Conservation (phyloP, 2,888 invertebrate genomes). For the Erebia epiphron region DNA sequence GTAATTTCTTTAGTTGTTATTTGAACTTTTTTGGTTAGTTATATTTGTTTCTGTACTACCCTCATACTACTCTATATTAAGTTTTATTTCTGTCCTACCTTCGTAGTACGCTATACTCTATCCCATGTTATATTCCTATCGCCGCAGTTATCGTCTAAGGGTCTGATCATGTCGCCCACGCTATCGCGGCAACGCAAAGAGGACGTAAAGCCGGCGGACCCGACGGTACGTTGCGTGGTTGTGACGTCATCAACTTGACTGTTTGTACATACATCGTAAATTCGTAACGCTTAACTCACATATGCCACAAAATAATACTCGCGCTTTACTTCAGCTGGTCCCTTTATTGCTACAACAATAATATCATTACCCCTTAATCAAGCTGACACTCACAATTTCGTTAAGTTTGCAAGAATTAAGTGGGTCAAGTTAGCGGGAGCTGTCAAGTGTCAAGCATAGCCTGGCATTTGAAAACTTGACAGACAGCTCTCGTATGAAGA, state of each 20-base stretch:
- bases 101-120: constrained; percentile 35
- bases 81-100: constrained; percentile 1
- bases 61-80: not conserved
- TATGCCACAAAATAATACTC: not conserved
- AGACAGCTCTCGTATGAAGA: too few relatives aligned
- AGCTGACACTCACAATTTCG: too few relatives aligned
- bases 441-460: too few relatives aligned
- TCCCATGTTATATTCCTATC: constrained; percentile 36
- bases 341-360: not conserved
- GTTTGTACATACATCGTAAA: constrained; percentile 19
- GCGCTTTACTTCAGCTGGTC: not conserved
- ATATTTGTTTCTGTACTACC: not conserved
- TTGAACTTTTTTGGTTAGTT: not conserved
- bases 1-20: not conserved
- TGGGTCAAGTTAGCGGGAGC: too few relatives aligned
- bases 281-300: constrained; percentile 13
- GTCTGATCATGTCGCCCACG: constrained; percentile 70
- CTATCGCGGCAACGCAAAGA: constrained; percentile 63
- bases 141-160: constrained; percentile 72
- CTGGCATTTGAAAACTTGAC: too few relatives aligned
- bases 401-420: too few relatives aligned
- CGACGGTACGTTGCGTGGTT: constrained; percentile 67
- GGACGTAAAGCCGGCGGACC: constrained; percentile 52
- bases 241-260: constrained; percentile 40
- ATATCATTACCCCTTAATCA: too few relatives aligned